phyloP scores from a whole-genome alignment of 2,797 vertebrate species.

The Anabas testudineus region DNA sequence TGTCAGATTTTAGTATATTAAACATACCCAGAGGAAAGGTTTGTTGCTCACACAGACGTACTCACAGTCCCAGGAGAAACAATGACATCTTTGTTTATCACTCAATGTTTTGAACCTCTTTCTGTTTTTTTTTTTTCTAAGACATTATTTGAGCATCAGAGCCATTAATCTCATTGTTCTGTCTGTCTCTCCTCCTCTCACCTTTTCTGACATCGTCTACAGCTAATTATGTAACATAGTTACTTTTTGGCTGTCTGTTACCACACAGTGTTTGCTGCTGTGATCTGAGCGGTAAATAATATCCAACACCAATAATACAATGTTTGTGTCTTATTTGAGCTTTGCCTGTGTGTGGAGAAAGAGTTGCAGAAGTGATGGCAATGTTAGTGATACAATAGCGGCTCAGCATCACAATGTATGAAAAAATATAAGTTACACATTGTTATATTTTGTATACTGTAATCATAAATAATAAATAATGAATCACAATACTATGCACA shows the following conservation, averaged over 20 bases:
- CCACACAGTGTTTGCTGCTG: constrained; percentile 25
- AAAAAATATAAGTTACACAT: neutral
- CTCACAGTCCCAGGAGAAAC: constrained; percentile 61
- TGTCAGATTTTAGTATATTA: constrained; percentile 57
- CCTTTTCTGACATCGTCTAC: constrained; percentile 29
- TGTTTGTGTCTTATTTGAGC: neutral
- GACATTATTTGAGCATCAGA: constrained; percentile 58
- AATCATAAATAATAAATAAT: constrained; percentile 2
- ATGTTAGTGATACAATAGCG: neutral
- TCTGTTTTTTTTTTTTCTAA: constrained; percentile 51
- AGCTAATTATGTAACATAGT: constrained; percentile 30
- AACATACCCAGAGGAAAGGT: constrained; percentile 68
- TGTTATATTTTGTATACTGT: neutral
- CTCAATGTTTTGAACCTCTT: constrained; percentile 57
- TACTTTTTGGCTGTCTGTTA: constrained; percentile 9
- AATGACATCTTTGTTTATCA: constrained; percentile 78
- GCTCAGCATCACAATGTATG: neutral
- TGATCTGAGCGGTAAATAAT: constrained; percentile 1
- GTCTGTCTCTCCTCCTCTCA: constrained; percentile 37
- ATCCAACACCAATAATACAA: neutral
- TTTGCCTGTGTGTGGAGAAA: neutral
- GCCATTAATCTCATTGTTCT: constrained; percentile 58
- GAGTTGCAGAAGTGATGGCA: neutral
- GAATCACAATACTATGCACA: no score
- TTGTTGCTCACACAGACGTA: constrained; percentile 66